Evolutionary conservation across 2,797 vertebrate genomes (phyloP), one percentile per base, ranked within the genome.

Genomic region (Stomatorhinus walkeri): DNA sequence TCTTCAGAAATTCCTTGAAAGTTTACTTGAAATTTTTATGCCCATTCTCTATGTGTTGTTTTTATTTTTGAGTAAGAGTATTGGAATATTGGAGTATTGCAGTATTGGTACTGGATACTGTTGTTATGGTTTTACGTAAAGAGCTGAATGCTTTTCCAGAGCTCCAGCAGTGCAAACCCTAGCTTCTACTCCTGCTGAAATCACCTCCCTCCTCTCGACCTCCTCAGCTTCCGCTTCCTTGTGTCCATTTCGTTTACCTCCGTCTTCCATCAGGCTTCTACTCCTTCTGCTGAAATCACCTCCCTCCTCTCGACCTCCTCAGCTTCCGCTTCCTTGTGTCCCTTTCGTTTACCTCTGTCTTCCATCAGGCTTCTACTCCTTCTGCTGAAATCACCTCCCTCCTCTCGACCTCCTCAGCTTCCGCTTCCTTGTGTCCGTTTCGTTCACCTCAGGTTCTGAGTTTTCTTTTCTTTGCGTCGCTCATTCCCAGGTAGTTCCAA

Each of bases 21-120:
- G 54, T 61, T 85, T 89, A 85, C 88, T 89, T 89, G 88, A 88
- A 88, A 24, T 28, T 64, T 83, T 68, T 64, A 85, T 85, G 48
- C 61, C 22, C 51, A n/a, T 61, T 28, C 16, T 85, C 61, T 85
- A 22, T 85, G 7, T 89, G 14, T 68, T 52, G 9, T 85, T 22
- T 68, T 89, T 85, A 43, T 16, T 32, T 49, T 49, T 28, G 51
- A 86, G 32, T 32, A 28, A 87, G 32, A 54, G 14, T n/a, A 56
- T 56, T 54, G 52, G 1, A 32, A 32, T 19, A 54, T 54, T 56
- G 54, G 0, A n/a, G 54, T 56, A 56, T 56, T 52, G 32, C 24
- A 36, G 28, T 87, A 19, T 87, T 79, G 72, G 72, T 79, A 43
- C 72, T 79, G 72, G 32, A n/a, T 84, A 12, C 81, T 46, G n/a